These are phyloP conservation scores for Spatulosminthurus flaviceps DNA, from an alignment of 2,888 invertebrate genomes.

Conservation along the genomic window DNA sequence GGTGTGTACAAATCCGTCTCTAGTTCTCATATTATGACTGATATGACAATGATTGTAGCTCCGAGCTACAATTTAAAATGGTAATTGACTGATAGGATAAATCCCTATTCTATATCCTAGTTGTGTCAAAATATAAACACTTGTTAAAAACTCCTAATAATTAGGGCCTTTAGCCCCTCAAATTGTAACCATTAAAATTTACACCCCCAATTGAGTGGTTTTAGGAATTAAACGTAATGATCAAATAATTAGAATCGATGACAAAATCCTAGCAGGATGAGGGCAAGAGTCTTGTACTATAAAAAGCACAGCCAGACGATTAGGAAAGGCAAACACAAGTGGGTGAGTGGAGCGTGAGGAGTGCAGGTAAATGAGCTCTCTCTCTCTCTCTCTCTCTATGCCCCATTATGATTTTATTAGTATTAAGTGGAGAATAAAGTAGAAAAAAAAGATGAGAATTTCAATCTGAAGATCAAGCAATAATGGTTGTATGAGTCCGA, in stretches of 20 bases:
- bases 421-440: neutral
- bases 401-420: constrained; percentile 4
- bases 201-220: no score
- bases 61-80: neutral
- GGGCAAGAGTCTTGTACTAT: neutral
- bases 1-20: neutral
- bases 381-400: no score
- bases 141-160: no score
- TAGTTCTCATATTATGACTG: neutral
- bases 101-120: neutral
- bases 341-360: neutral
- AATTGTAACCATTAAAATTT: no score
- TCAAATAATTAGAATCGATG: neutral
- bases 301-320: no score
- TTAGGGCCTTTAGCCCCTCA: no score
- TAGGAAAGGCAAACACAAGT: neutral
- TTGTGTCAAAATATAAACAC: no score
- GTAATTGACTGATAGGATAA: neutral
- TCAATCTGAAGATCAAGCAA: constrained; percentile 30
- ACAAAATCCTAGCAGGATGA: neutral
- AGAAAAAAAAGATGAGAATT: constrained; percentile 12
- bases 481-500: constrained; percentile 46
- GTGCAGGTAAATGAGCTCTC: neutral
- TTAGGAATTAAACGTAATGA: neutral
- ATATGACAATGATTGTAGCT: neutral